Percentiles rank a stretch among this genome's conserved stretches.
Evolutionary conservation across 2,113 vertebrate species (phyloP).

Genomic region (Suricata suricatta): DNA sequence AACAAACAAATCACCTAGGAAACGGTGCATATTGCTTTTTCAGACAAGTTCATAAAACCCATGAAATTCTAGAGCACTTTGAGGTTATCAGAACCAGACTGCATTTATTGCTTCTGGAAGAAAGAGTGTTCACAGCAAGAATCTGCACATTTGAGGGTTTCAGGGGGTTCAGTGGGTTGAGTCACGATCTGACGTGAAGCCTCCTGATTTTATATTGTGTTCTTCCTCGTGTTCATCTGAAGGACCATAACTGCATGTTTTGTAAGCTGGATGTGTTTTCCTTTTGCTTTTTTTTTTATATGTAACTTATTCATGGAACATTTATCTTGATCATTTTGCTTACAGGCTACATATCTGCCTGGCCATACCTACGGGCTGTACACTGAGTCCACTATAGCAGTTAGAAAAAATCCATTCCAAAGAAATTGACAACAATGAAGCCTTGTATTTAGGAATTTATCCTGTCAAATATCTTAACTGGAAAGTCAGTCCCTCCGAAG

Average conservation of each 20-base stretch:
- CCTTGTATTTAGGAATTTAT: neutral
- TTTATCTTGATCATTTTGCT: neutral
- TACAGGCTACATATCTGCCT: neutral
- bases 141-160: neutral
- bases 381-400: neutral
- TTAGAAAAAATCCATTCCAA: neutral
- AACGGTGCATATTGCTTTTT: neutral
- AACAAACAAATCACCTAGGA: neutral
- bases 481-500: neutral
- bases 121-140: neutral
- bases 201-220: neutral
- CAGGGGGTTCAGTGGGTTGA: neutral
- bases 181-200: neutral
- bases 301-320: neutral
- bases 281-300: neutral
- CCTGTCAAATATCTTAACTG: neutral
- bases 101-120: neutral
- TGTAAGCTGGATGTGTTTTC: neutral
- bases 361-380: too few relatives aligned
- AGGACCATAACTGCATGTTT: neutral
- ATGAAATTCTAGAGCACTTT: neutral
- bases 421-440: neutral
- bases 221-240: neutral
- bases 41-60: neutral
- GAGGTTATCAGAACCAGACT: neutral